Conservation (phyloP, 2,888 invertebrate genomes). For the Aquatica leii region DNA sequence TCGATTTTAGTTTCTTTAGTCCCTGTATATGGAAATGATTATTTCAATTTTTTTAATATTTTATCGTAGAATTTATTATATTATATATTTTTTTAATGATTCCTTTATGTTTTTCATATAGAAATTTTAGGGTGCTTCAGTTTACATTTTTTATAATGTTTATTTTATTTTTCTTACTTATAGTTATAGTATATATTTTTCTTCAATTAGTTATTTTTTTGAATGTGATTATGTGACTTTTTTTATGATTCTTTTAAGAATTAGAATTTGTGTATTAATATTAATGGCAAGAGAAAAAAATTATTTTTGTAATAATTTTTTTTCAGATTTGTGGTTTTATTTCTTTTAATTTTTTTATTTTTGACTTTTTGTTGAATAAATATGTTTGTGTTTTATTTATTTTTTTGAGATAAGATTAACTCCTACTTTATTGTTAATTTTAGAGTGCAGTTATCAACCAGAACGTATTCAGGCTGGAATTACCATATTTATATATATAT, state of each 20-base stretch:
- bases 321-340: constrained; percentile 65
- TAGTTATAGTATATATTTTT: too few species aligned
- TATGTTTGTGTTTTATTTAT: constrained; percentile 74
- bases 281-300: constrained; percentile 52
- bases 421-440: constrained; percentile 72
- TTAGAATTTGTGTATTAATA: constrained; percentile 63
- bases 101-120: constrained; percentile 62
- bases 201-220: too few species aligned
- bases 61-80: constrained; percentile 65
- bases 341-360: constrained; percentile 66
- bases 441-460: constrained; percentile 73
- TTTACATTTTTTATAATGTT: too few species aligned
- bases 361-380: constrained; percentile 66
- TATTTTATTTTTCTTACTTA: too few species aligned
- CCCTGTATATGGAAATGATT: constrained; percentile 70
- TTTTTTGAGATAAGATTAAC: constrained; percentile 75
- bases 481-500: constrained; percentile 77
- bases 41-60: constrained; percentile 67
- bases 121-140: constrained; percentile 64
- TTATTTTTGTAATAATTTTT: constrained; percentile 63
- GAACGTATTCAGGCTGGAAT: constrained; percentile 72
- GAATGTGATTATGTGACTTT: constrained; percentile 65
- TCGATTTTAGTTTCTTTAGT: constrained; percentile 57
- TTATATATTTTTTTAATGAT: constrained; percentile 62
- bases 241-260: constrained; percentile 65